These are phyloP conservation scores for Callosobruchus maculatus DNA, from an alignment of 2,888 invertebrate species.

Conservation along the genomic window DNA sequence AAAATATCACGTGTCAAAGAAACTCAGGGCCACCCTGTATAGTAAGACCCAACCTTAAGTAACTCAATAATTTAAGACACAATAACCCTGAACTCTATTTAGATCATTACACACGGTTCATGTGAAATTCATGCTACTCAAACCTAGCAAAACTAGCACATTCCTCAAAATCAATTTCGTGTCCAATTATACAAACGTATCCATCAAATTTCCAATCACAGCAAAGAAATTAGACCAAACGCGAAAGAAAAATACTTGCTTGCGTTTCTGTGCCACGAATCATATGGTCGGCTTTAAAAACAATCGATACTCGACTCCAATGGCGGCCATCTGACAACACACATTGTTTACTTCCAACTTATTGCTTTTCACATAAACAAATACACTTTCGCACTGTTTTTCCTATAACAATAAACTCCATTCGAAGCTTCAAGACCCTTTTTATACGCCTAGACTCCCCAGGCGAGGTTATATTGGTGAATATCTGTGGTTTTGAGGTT, in stretches of 20 bases:
- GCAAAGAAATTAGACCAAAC: background rate
- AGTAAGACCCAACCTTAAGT: too few relatives aligned
- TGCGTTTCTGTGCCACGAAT: background rate
- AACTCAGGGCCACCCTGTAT: too few relatives aligned
- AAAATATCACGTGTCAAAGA: too few relatives aligned
- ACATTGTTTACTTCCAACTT: background rate
- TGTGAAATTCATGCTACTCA: too few relatives aligned
- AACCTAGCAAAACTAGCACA: too few relatives aligned
- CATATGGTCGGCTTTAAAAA: background rate
- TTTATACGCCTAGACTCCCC: background rate
- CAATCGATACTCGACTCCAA: background rate
- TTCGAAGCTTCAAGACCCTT: background rate
- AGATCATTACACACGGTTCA: too few relatives aligned
- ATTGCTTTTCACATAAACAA: background rate
- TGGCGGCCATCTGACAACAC: background rate
- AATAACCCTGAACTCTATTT: too few relatives aligned
- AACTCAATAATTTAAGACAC: too few relatives aligned
- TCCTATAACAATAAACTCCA: background rate
- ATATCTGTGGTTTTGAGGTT: background rate
- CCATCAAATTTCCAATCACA: background rate
- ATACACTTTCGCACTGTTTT: background rate
- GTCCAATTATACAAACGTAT: too few relatives aligned
- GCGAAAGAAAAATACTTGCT: background rate
- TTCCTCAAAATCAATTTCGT: too few relatives aligned
- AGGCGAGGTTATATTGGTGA: background rate